Evolutionary conservation across 2,797 vertebrate genomes (phyloP).

Genomic region (Myotis findleyi): DNA sequence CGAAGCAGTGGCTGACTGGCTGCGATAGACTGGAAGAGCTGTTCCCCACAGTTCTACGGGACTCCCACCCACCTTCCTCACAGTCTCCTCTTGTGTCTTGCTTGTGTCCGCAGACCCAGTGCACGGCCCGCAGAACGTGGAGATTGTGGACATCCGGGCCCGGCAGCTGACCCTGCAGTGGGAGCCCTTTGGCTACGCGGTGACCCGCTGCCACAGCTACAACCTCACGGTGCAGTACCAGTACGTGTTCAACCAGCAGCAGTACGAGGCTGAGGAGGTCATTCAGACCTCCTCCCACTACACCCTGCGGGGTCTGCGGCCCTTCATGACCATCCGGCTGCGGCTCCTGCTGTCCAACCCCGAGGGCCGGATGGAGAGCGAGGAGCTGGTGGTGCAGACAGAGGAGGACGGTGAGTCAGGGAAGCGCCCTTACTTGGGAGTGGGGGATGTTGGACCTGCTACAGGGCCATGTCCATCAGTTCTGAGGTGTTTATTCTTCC

Average conservation of each 20-base stretch:
- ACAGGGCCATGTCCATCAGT: rapidly evolving
- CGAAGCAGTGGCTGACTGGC: rapidly evolving
- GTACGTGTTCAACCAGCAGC: conserved; percentile 96
- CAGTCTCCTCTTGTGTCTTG: neutral
- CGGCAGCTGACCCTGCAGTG: conserved; percentile 97
- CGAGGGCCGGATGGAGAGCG: conserved; percentile 96
- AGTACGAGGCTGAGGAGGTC: conserved; percentile 94
- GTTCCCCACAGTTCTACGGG: rapidly evolving
- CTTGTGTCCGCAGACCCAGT: conserved; percentile 92
- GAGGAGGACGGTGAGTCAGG: conserved; percentile 94
- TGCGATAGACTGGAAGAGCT: neutral
- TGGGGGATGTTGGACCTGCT: neutral
- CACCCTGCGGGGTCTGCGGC: conserved; percentile 94
- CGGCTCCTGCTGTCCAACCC: conserved; percentile 95
- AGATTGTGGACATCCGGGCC: conserved; percentile 96
- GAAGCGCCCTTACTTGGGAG: neutral
- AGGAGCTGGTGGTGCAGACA: conserved; percentile 96
- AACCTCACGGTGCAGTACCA: conserved; percentile 98
- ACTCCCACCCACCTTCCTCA: rapidly evolving
- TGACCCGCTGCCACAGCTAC: conserved; percentile 98
- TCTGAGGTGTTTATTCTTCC: neutral
- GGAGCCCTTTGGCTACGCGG: conserved; percentile 96
- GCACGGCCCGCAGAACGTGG: conserved; percentile 95
- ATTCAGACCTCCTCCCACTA: conserved; percentile 97
- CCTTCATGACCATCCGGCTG: conserved; percentile 95